Evolutionary conservation across 2,888 invertebrate genomes (phyloP).

Genomic region (Sphaeridia pumilis): DNA sequence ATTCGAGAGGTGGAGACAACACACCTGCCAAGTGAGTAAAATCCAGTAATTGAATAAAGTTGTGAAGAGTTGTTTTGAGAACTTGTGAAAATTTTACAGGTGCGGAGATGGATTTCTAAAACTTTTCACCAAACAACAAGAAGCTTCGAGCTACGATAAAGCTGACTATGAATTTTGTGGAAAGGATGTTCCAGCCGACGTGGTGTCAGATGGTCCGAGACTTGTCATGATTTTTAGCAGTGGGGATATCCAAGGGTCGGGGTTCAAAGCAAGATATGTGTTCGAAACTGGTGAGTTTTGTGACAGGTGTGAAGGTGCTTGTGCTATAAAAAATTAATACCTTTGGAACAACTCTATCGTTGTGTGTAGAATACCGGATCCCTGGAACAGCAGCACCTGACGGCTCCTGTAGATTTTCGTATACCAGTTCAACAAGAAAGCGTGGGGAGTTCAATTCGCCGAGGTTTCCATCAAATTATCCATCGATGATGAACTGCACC

Average conservation of each 20-base stretch:
- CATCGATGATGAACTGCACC: slow-evolving; percentile 86
- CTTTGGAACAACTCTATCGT: too few relatives aligned
- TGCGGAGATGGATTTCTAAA: slow-evolving; percentile 85
- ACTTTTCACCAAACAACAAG: slow-evolving; percentile 81
- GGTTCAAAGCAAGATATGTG: slow-evolving; percentile 77
- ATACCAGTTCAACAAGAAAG: slow-evolving; percentile 73
- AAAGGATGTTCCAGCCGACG: slow-evolving; percentile 60
- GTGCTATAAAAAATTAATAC: neutral
- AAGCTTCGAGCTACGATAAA: slow-evolving; percentile 84
- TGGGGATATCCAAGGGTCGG: slow-evolving; percentile 76
- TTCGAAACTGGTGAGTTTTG: slow-evolving; percentile 60
- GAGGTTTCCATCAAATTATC: slow-evolving; percentile 91
- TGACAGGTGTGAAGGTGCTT: neutral
- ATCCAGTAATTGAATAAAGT: too few relatives aligned
- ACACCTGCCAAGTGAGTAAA: neutral
- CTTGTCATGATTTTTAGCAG: slow-evolving; percentile 92
- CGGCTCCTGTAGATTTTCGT: slow-evolving; percentile 79
- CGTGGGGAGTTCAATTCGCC: slow-evolving; percentile 91
- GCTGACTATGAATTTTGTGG: slow-evolving; percentile 90
- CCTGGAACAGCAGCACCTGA: slow-evolving; percentile 88
- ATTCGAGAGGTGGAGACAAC: slow-evolving; percentile 8
- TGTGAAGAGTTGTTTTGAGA: too few relatives aligned
- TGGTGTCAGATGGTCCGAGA: slow-evolving; percentile 78
- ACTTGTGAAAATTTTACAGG: slow-evolving; percentile 41
- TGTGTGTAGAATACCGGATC: slow-evolving; percentile 77